Percentiles rank a stretch among this genome's conserved stretches.
These are phyloP conservation scores for Polyodon spathula DNA, from an alignment of 2,113 vertebrate species.

Conservation along the genomic window DNA sequence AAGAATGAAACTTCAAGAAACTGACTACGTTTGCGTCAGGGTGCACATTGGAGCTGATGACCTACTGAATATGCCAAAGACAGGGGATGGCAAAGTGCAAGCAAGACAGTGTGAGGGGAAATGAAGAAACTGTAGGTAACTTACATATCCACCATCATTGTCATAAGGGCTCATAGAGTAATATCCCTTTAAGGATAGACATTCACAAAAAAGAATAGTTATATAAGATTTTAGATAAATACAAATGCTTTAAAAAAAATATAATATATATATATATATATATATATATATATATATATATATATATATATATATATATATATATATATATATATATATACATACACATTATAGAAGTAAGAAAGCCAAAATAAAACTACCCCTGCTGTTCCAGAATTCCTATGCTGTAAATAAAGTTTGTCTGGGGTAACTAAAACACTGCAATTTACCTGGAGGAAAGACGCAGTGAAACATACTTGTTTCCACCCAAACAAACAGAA, in stretches of 20 bases:
- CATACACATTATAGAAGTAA: too few relatives aligned
- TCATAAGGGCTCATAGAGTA: constrained; percentile 79
- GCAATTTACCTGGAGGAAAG: too few relatives aligned
- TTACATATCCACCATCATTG: constrained; percentile 84
- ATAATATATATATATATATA: too few relatives aligned
- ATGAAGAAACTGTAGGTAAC: constrained; percentile 61
- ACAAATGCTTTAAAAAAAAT: constrained; percentile 50
- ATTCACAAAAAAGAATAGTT: constrained; percentile 43
- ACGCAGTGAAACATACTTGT: too few relatives aligned
- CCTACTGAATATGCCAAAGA: background rate
- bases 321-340: too few relatives aligned
- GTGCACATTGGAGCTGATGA: background rate
- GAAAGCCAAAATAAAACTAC: too few relatives aligned
- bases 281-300: too few relatives aligned
- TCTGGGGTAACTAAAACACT: too few relatives aligned
- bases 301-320: too few relatives aligned
- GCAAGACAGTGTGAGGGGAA: constrained; percentile 26
- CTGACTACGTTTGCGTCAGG: background rate
- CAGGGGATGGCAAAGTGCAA: constrained; percentile 28
- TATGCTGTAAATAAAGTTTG: too few relatives aligned
- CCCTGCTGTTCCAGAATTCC: too few relatives aligned
- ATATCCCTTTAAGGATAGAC: constrained; percentile 74
- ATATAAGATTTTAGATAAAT: constrained; percentile 21
- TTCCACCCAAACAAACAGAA: too few relatives aligned
- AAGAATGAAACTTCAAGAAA: background rate